Percentiles rank a stretch among this genome's conserved stretches.
Evolutionary conservation across 1,140 invertebrate genomes (phyloP).

Genomic region (Trichonephila clavata): DNA sequence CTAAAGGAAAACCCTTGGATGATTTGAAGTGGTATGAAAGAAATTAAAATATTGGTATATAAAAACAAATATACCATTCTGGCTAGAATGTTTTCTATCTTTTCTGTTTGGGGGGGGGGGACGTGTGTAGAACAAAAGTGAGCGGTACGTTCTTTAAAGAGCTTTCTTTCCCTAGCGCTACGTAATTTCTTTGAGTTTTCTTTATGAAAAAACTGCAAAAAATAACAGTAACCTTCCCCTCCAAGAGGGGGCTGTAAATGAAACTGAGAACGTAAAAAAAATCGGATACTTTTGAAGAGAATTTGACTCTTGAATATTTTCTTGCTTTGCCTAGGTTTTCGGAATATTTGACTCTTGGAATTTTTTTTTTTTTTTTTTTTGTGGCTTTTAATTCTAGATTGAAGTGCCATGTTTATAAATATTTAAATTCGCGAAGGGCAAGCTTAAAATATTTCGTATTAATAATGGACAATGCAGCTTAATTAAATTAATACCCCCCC

Average conservation of each 20-base stretch:
- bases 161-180: slow-evolving; percentile 14
- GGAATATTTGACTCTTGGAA: too few species aligned
- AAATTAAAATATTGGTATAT: background rate
- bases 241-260: slow-evolving; percentile 3
- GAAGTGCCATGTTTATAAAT: too few species aligned
- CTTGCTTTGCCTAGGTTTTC: too few species aligned
- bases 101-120: background rate
- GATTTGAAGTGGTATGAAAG: background rate
- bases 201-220: slow-evolving; percentile 33
- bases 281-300: too few species aligned
- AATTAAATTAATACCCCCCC: too few species aligned
- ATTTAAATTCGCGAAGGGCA: too few species aligned
- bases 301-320: too few species aligned
- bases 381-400: too few species aligned
- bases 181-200: slow-evolving; percentile 61
- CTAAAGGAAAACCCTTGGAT: too few species aligned
- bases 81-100: background rate
- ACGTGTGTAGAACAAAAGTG: slow-evolving; percentile 55
- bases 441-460: too few species aligned
- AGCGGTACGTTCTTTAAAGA: slow-evolving; percentile 1
- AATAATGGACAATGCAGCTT: too few species aligned
- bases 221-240: slow-evolving; percentile 34
- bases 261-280: slow-evolving; percentile 1
- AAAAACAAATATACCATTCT: background rate
- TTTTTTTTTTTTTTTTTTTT: too few species aligned